A percentile compares a stretch with the other conserved stretches of the same genome.
Evolutionary conservation across 2,888 invertebrate species (phyloP).

Genomic region (Troilus luridus): DNA sequence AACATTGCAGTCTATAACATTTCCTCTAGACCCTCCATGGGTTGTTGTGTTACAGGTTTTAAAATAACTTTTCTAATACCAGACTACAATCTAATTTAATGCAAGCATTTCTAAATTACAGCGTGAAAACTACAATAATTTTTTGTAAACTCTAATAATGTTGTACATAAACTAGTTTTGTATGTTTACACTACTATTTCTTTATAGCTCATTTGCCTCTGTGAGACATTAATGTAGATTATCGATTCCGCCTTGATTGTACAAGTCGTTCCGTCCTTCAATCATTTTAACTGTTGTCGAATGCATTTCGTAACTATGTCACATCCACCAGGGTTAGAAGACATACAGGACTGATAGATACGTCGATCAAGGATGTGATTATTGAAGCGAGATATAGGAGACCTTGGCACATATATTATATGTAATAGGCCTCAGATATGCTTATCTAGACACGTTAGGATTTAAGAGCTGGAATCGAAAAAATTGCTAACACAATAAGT

Average conservation of each 20-base stretch:
- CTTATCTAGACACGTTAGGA: neutral
- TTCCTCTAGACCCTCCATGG: no score
- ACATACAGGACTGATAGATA: slow-evolving; percentile 14
- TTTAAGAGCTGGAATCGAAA: neutral
- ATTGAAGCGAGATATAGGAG: neutral
- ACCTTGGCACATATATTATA: slow-evolving; percentile 9
- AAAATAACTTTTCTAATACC: no score
- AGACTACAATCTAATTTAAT: no score
- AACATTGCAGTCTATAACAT: no score
- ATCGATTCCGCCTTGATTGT: neutral
- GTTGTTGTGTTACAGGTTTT: no score
- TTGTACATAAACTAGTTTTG: no score
- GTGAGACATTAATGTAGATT: neutral
- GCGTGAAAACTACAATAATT: no score
- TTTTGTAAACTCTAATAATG: no score
- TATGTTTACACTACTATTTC: neutral
- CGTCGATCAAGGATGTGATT: slow-evolving; percentile 17
- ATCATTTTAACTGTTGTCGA: neutral
- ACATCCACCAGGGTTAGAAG: slow-evolving; percentile 20
- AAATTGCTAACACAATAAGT: neutral
- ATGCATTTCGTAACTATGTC: slow-evolving; percentile 7
- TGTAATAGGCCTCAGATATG: slow-evolving; percentile 7
- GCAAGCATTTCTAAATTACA: no score
- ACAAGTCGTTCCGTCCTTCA: neutral
- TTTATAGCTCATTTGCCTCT: neutral